Percentiles rank a stretch among this genome's conserved stretches.
Evolutionary conservation across 2,113 vertebrate genomes (phyloP).

Genomic region (Syngnathus scovelli): DNA sequence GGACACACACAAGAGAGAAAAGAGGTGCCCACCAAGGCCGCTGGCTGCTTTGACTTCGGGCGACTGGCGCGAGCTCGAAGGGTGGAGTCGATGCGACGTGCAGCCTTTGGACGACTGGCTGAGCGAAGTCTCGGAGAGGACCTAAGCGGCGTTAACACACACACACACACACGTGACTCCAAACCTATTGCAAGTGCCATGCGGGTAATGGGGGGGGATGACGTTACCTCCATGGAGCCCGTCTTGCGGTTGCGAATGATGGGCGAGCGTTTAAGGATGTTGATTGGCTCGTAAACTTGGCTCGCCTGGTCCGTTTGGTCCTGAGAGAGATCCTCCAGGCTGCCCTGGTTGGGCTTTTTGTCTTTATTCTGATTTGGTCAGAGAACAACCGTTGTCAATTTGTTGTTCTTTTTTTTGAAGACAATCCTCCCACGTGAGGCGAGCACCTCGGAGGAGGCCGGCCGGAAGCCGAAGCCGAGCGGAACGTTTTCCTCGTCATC

Average conservation of each 20-base stretch:
- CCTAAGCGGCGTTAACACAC: slow-evolving; percentile 66
- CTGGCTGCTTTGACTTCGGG: slow-evolving; percentile 84
- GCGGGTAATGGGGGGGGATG: not conserved
- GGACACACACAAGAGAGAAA: slow-evolving; percentile 11
- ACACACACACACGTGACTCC: slow-evolving; percentile 3
- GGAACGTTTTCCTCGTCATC: slow-evolving; percentile 87
- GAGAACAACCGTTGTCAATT: not conserved
- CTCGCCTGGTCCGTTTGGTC: slow-evolving; percentile 75
- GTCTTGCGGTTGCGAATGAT: slow-evolving; percentile 85
- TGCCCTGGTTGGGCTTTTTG: slow-evolving; percentile 83
- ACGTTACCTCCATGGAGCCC: slow-evolving; percentile 90
- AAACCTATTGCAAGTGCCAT: not conserved
- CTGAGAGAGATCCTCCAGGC: slow-evolving; percentile 82
- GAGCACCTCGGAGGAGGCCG: slow-evolving; percentile 86
- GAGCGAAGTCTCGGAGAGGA: slow-evolving; percentile 86
- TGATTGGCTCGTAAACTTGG: slow-evolving; percentile 70
- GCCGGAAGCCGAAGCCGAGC: slow-evolving; percentile 88
- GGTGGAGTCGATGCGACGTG: slow-evolving; percentile 85
- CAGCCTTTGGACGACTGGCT: slow-evolving; percentile 67
- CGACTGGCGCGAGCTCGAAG: slow-evolving; percentile 82
- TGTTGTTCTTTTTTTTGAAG: too few species aligned
- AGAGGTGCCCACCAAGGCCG: slow-evolving; percentile 79
- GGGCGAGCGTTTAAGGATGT: slow-evolving; percentile 77
- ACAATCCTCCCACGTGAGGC: too few species aligned
- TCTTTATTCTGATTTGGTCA: slow-evolving; percentile 77